Conservation (phyloP, 2,888 invertebrate species). For the Ectemnius lituratus region DNA sequence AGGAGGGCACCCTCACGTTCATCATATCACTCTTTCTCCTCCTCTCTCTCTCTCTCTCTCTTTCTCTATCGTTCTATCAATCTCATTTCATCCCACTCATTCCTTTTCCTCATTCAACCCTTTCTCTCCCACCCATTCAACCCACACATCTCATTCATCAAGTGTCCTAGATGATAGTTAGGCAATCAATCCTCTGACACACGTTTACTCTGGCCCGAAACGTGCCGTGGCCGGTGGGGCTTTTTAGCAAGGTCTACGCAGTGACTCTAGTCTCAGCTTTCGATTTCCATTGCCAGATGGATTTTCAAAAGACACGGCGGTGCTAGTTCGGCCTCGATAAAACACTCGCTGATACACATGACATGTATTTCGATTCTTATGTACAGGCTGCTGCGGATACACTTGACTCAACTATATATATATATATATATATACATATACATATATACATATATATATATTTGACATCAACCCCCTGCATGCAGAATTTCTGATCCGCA, state of each 20-base stretch:
- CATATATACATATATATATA: no score
- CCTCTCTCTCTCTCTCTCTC: constrained; percentile 34
- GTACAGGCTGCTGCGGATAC: not conserved
- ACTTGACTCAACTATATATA: not conserved
- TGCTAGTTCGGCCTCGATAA: not conserved
- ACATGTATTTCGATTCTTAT: not conserved
- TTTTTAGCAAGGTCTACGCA: no score
- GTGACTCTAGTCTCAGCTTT: no score
- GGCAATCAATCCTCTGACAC: no score
- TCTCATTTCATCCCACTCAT: not conserved
- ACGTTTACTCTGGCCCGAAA: no score
- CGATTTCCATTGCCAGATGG: not conserved
- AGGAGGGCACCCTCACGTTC: constrained; percentile 54
- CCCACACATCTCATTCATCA: not conserved
- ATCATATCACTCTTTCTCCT: constrained; percentile 20
- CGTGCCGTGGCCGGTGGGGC: no score
- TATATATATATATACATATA: no score
- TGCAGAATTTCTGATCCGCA: no score
- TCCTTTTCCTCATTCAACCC: not conserved
- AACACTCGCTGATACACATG: not conserved
- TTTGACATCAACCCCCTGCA: no score
- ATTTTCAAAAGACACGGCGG: not conserved
- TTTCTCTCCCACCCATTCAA: not conserved
- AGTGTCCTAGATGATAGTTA: no score
- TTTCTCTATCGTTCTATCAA: constrained; percentile 7